Evolutionary conservation across 2,113 vertebrate species (phyloP).

Genomic region (Hypanus sabinus): DNA sequence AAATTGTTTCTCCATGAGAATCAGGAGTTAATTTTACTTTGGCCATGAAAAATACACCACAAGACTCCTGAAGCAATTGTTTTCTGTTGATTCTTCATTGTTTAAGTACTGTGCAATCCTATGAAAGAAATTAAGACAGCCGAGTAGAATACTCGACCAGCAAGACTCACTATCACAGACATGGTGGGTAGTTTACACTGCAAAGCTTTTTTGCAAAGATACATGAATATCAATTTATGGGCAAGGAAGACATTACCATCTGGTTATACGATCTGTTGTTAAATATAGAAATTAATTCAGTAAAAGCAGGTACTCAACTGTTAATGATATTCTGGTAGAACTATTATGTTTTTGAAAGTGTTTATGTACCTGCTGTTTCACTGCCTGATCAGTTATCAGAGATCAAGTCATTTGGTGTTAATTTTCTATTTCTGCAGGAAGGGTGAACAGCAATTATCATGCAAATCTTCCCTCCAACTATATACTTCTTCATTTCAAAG

Average conservation of each 20-base stretch:
- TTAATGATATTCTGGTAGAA: not conserved
- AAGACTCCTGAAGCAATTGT: not conserved
- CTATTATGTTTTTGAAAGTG: not conserved
- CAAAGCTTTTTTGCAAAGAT: not conserved
- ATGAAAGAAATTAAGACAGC: not conserved
- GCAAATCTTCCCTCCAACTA: not conserved
- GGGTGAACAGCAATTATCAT: not conserved
- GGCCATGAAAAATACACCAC: not conserved
- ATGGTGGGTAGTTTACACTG: not conserved
- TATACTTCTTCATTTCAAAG: not conserved
- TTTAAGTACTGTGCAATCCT: not conserved
- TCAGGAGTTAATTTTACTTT: not conserved
- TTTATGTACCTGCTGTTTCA: constrained; percentile 11
- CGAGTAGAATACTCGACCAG: not conserved
- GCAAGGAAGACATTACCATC: not conserved
- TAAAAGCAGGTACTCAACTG: not conserved
- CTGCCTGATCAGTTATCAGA: not conserved
- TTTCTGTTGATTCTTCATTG: not conserved
- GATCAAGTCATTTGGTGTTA: not conserved
- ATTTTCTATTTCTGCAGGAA: not conserved
- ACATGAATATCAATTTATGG: not conserved
- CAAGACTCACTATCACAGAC: not conserved
- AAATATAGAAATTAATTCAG: not conserved
- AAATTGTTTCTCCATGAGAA: not conserved
- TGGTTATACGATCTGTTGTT: not conserved